Evolutionary conservation across 2,797 vertebrate genomes (phyloP).

Genomic region (Danio kyathit): DNA sequence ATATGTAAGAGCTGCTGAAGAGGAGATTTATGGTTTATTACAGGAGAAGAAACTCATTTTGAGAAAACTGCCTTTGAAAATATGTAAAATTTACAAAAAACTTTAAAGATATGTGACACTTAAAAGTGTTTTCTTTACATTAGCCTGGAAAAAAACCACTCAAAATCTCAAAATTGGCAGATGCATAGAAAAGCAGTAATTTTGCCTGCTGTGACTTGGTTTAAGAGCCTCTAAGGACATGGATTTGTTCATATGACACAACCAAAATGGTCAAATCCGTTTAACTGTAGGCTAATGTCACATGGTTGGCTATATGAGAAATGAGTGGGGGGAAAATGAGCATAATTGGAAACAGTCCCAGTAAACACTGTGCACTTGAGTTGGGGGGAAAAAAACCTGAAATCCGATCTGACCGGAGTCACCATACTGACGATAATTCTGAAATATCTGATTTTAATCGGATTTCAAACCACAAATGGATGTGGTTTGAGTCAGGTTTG

Average conservation of each 20-base stretch:
- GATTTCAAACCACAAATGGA: conserved; percentile 34
- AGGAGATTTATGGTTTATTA: no score
- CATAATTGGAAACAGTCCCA: conserved; percentile 23
- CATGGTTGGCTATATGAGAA: neutral
- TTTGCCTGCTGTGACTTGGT: no score
- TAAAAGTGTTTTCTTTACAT: no score
- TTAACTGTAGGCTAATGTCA: conserved; percentile 18
- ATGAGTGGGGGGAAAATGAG: conserved; percentile 24
- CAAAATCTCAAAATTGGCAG: no score
- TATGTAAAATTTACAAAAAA: no score
- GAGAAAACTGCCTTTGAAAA: no score
- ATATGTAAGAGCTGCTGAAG: no score
- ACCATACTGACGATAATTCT: conserved; percentile 10
- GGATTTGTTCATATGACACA: neutral
- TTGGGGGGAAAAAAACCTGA: neutral
- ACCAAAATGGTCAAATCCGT: neutral
- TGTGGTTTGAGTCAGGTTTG: neutral
- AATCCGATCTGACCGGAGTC: conserved; percentile 24
- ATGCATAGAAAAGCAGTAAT: neutral
- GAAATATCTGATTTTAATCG: conserved; percentile 28
- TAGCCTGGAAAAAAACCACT: no score
- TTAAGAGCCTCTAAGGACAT: neutral
- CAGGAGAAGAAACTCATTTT: no score
- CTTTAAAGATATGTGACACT: no score
- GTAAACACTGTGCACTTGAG: conserved; percentile 17